Conservation (phyloP, 2,113 vertebrate genomes). For the Phodopus roborovskii region DNA sequence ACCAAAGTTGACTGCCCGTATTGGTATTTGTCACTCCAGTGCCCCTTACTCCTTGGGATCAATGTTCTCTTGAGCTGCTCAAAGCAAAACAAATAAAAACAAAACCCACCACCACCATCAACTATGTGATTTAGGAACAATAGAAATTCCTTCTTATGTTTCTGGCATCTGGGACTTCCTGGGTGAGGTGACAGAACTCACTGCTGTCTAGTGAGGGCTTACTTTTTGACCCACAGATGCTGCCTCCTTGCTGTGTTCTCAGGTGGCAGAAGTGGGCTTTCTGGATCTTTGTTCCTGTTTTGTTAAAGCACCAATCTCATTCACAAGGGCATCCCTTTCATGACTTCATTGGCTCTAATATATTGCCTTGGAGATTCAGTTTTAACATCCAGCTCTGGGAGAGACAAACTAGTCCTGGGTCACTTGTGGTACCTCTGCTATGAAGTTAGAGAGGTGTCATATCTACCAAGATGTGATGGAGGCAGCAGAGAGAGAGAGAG, state of each 20-base stretch:
- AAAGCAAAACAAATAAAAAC: neutral
- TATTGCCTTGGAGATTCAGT: neutral
- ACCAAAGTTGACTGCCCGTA: neutral
- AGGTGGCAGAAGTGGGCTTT: neutral
- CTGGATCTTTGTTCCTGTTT: neutral
- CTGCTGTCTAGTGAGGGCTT: neutral
- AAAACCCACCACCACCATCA: neutral
- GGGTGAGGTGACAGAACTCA: neutral
- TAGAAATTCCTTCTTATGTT: neutral
- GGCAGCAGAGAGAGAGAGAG: neutral
- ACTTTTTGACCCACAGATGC: neutral
- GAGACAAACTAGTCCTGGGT: neutral
- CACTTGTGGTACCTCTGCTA: neutral
- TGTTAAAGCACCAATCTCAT: neutral
- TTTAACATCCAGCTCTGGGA: neutral
- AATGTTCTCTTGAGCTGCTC: neutral
- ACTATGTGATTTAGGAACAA: neutral
- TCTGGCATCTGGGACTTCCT: neutral
- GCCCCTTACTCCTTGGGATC: neutral
- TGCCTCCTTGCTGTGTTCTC: neutral
- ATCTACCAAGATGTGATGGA: neutral
- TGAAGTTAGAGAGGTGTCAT: neutral
- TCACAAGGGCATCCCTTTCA: too few species aligned
- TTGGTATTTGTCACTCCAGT: neutral
- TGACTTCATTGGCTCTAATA: neutral